phyloP scores from a whole-genome alignment of 2,888 invertebrate species.

The Drosophila buzzatii region DNA sequence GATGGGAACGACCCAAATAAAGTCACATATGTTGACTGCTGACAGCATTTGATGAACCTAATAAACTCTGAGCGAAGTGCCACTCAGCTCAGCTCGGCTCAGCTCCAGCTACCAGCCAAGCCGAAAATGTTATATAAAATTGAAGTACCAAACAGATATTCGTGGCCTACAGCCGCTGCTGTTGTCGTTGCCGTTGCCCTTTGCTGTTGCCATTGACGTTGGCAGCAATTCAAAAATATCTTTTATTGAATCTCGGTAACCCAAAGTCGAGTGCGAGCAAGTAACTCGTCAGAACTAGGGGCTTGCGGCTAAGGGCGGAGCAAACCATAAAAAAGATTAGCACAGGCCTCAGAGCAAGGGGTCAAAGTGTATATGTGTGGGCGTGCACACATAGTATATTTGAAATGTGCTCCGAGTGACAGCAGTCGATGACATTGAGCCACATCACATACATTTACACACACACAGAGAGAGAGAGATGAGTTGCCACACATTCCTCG shows the following conservation, averaged over 20 bases:
- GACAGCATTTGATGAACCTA: slow-evolving; percentile 72
- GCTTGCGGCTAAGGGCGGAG: slow-evolving; percentile 25
- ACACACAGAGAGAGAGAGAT: neutral
- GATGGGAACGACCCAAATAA: slow-evolving; percentile 59
- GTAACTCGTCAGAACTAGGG: slow-evolving; percentile 20
- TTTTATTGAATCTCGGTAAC: slow-evolving; percentile 72
- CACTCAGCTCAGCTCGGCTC: slow-evolving; percentile 57
- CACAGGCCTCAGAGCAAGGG: slow-evolving; percentile 56
- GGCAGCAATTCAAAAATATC: slow-evolving; percentile 65
- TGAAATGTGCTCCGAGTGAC: slow-evolving; percentile 35
- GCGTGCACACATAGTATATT: slow-evolving; percentile 2
- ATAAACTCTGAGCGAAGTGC: slow-evolving; percentile 67
- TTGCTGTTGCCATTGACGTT: slow-evolving; percentile 21
- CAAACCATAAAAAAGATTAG: slow-evolving; percentile 67
- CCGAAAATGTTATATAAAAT: slow-evolving; percentile 70
- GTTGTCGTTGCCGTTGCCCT: slow-evolving; percentile 18
- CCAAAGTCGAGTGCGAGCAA: slow-evolving; percentile 34
- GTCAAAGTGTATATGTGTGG: slow-evolving; percentile 52
- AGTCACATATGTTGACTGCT: slow-evolving; percentile 67
- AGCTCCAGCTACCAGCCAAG: slow-evolving; percentile 35
- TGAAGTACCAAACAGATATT: slow-evolving; percentile 59
- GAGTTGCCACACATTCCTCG: neutral
- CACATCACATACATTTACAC: slow-evolving; percentile 30
- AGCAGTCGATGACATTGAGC: slow-evolving; percentile 63
- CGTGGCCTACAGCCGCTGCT: slow-evolving; percentile 37